Conservation (phyloP, 2,888 invertebrate species). For the Drosophila pseudotakahashii region DNA sequence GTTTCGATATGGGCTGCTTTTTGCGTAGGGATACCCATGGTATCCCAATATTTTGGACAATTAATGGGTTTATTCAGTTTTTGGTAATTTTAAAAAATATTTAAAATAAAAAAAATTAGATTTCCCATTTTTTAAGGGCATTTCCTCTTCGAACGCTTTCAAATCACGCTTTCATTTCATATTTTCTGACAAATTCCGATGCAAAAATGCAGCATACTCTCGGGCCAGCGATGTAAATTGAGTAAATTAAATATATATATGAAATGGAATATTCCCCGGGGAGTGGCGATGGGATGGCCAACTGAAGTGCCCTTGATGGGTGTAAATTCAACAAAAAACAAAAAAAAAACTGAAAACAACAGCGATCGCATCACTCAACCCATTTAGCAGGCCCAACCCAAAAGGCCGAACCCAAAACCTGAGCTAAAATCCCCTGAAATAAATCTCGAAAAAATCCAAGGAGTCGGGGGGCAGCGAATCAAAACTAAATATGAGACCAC, state of each 20-base stretch:
- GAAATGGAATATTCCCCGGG: neutral
- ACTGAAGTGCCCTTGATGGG: constrained; percentile 11
- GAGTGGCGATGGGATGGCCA: neutral
- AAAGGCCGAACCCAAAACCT: constrained; percentile 5
- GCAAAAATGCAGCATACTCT: constrained; percentile 23
- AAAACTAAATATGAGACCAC: constrained; percentile 57
- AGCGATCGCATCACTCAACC: constrained; percentile 6
- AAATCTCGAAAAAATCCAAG: neutral
- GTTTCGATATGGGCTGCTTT: neutral
- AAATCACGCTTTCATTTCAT: neutral
- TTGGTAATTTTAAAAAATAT: no score
- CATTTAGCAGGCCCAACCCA: constrained; percentile 17
- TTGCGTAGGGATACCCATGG: constrained; percentile 6
- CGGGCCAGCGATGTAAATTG: constrained; percentile 9
- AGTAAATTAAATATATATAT: neutral
- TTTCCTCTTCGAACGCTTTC: neutral
- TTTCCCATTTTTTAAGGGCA: neutral
- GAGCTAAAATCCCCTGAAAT: constrained; percentile 12
- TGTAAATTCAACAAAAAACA: neutral
- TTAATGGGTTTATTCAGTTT: neutral
- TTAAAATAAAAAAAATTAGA: no score
- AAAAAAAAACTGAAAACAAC: neutral
- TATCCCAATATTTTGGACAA: constrained; percentile 2
- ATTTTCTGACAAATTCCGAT: constrained; percentile 5
- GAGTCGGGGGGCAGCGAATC: constrained; percentile 36